A percentile compares a stretch with the other conserved stretches of the same genome.
Conservation (phyloP, 1,140 invertebrate species). For the Tribolium castaneum region DNA sequence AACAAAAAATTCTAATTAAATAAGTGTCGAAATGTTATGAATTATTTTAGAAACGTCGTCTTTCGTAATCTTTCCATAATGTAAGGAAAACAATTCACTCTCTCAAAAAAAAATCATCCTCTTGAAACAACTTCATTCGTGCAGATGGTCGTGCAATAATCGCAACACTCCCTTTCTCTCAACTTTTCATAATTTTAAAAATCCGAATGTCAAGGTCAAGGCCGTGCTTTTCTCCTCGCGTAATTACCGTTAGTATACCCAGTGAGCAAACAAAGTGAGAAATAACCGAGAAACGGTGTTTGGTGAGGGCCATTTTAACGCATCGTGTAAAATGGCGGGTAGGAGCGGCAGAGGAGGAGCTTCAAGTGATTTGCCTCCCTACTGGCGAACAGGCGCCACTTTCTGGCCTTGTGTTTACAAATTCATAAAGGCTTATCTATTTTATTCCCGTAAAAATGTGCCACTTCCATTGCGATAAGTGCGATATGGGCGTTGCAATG, state of each 20-base stretch:
- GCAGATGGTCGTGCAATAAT: background rate
- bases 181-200: constrained; percentile 14
- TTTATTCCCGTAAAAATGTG: constrained; percentile 11
- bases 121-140: background rate
- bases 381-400: constrained; percentile 21
- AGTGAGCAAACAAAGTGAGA: background rate
- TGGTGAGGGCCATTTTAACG: constrained; percentile 5
- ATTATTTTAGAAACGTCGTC: no score
- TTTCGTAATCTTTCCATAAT: background rate
- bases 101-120: background rate
- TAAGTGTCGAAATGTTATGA: no score
- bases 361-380: constrained; percentile 18
- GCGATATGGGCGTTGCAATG: background rate
- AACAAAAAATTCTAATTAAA: no score
- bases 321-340: constrained; percentile 9
- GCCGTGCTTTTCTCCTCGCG: constrained; percentile 12
- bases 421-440: constrained; percentile 26
- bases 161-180: constrained; percentile 1
- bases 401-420: constrained; percentile 18
- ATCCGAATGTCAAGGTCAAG: constrained; percentile 33
- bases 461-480: constrained; percentile 7
- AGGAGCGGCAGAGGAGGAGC: constrained; percentile 28
- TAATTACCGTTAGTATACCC: background rate
- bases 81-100: background rate
- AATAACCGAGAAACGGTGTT: background rate